phyloP scores from a whole-genome alignment of 2,113 vertebrate genomes.

The Miniopterus natalensis region DNA sequence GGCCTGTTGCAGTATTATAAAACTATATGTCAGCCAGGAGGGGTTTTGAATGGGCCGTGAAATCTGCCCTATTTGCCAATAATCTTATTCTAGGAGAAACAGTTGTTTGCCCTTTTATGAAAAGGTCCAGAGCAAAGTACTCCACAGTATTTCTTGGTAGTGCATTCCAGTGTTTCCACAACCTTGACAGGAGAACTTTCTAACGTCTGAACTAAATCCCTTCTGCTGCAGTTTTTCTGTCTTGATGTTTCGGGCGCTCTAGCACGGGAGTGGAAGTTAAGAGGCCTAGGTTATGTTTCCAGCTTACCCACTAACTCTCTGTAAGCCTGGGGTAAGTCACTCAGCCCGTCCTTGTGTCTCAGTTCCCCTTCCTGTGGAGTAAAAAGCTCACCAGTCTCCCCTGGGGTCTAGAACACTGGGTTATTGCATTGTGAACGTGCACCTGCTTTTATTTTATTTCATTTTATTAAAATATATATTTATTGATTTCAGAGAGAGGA shows the following conservation, averaged over 20 bases:
- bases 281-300: slow-evolving; percentile 46
- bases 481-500: too few relatives aligned
- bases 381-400: not conserved
- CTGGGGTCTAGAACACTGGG: rapidly evolving
- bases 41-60: not conserved
- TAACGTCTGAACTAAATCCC: not conserved
- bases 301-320: slow-evolving; percentile 20
- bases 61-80: not conserved
- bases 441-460: not conserved
- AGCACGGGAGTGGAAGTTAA: not conserved
- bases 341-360: not conserved
- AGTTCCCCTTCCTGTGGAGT: not conserved
- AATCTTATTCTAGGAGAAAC: not conserved
- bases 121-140: not conserved
- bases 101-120: not conserved
- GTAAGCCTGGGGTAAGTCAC: not conserved
- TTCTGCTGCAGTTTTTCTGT: not conserved
- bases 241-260: not conserved
- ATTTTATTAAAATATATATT: too few relatives aligned
- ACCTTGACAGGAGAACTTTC: not conserved
- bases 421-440: not conserved
- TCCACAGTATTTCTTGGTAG: not conserved
- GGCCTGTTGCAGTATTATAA: not conserved
- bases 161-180: not conserved
- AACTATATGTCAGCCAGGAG: not conserved